Conservation (phyloP, 2,113 vertebrate species). For the Antigone vipio region DNA sequence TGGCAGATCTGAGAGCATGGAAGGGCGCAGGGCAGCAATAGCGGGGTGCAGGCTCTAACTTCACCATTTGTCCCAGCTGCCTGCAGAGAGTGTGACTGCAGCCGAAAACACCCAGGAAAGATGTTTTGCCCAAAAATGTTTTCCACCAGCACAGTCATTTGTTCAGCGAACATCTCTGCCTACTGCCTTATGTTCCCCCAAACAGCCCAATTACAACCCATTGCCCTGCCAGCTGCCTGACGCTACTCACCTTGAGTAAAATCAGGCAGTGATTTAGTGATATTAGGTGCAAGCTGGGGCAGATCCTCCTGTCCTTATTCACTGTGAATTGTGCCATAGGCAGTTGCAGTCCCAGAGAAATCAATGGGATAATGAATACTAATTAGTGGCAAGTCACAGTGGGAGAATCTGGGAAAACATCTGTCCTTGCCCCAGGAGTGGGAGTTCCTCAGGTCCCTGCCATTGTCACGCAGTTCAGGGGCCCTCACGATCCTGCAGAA, state of each 20-base stretch:
- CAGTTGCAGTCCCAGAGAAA: not conserved
- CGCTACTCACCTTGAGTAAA: not conserved
- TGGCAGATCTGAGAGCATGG: not conserved
- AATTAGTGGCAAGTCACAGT: not conserved
- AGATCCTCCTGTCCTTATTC: not conserved
- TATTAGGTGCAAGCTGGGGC: not conserved
- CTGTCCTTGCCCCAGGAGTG: not conserved
- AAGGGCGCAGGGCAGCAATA: fast-evolving
- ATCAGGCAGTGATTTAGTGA: not conserved
- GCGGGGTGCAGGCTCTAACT: not conserved
- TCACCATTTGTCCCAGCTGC: not conserved
- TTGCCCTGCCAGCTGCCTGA: fast-evolving
- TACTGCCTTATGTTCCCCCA: not conserved
- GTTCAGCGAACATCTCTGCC: not conserved
- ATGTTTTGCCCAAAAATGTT: not conserved
- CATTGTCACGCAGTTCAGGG: not conserved
- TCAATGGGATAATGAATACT: constrained; percentile 21
- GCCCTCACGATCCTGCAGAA: not conserved
- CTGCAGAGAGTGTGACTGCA: fast-evolving
- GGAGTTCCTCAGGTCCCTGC: not conserved
- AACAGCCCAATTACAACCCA: not conserved
- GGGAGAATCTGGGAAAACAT: constrained; percentile 24
- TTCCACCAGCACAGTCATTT: not conserved
- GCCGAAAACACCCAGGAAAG: not conserved
- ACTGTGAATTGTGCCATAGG: not conserved